Evolutionary conservation across 2,888 invertebrate genomes (phyloP).

Genomic region (Drosophila subsilvestris): DNA sequence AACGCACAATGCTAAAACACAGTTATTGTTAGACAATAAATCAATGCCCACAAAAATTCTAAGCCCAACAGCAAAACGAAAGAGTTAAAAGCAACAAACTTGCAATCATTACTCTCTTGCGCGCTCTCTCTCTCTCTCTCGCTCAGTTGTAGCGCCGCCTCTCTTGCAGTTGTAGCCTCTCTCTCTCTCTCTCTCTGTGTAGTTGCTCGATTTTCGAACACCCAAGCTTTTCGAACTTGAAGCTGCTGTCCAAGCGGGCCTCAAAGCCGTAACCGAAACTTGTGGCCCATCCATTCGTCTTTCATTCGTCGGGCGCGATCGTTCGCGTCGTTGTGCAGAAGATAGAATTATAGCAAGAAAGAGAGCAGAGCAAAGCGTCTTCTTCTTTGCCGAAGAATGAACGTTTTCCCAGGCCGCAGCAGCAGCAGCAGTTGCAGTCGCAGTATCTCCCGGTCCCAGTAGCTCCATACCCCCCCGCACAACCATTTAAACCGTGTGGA

Average conservation of each 20-base stretch:
- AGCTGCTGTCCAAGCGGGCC: constrained; percentile 25
- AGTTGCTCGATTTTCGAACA: constrained; percentile 54
- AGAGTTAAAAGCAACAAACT: constrained; percentile 65
- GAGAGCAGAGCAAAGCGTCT: constrained; percentile 3
- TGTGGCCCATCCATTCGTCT: constrained; percentile 39
- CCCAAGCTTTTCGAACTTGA: constrained; percentile 38
- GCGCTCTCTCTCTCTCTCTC: constrained; percentile 12
- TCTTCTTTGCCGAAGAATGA: constrained; percentile 67
- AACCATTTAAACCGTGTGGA: neutral
- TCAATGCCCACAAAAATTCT: constrained; percentile 67
- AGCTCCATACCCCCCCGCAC: neutral
- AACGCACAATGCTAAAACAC: constrained; percentile 69
- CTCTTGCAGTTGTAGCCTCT: constrained; percentile 13
- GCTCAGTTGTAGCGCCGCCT: too few species aligned
- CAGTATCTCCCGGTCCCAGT: neutral
- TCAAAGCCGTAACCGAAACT: constrained; percentile 43
- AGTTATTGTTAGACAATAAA: constrained; percentile 75
- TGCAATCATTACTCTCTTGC: constrained; percentile 27
- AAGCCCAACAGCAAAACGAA: constrained; percentile 46
- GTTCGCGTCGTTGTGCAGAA: constrained; percentile 53
- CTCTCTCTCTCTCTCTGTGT: constrained; percentile 22
- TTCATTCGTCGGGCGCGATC: constrained; percentile 61
- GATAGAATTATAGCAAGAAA: neutral
- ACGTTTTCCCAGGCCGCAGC: constrained; percentile 65
- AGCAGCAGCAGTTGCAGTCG: neutral